Evolutionary conservation across 2,797 vertebrate genomes (phyloP).

Genomic region (Rhadinocentrus ornatus): DNA sequence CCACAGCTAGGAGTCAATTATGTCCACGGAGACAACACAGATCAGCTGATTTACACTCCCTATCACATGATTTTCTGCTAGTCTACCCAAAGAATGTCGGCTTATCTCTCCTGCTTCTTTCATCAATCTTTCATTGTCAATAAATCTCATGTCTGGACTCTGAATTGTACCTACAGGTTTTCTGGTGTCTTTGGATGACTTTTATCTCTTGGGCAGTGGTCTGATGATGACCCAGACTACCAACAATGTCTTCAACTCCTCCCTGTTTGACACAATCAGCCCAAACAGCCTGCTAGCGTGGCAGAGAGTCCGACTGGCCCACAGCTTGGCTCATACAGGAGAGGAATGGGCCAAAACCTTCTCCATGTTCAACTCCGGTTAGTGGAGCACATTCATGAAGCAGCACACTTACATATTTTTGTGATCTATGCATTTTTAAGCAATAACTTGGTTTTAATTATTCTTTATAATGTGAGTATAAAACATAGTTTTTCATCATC

Average conservation of each 20-base stretch:
- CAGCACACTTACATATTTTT: background rate
- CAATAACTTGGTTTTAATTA: background rate
- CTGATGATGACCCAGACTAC: constrained; percentile 92
- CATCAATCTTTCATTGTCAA: background rate
- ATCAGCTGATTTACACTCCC: background rate
- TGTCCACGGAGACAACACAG: background rate
- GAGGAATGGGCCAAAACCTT: constrained; percentile 88
- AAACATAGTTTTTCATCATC: too few relatives aligned
- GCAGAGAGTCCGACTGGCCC: constrained; percentile 92
- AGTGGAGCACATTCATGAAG: constrained; percentile 37
- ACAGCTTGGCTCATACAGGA: constrained; percentile 87
- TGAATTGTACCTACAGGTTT: constrained; percentile 80
- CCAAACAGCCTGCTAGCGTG: constrained; percentile 88
- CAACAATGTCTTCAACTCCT: constrained; percentile 87
- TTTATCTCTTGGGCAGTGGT: constrained; percentile 86
- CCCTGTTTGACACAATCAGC: constrained; percentile 79
- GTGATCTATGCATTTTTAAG: background rate
- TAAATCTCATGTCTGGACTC: background rate
- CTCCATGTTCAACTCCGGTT: constrained; percentile 88
- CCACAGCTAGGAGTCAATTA: background rate
- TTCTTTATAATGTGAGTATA: background rate
- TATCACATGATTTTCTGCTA: background rate
- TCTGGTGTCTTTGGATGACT: constrained; percentile 92
- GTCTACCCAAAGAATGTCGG: background rate
- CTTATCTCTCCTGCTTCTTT: background rate